Base-by-base conservation (phyloP, 2,888 invertebrate genomes). In the Drosophila hamatofila region DNA sequence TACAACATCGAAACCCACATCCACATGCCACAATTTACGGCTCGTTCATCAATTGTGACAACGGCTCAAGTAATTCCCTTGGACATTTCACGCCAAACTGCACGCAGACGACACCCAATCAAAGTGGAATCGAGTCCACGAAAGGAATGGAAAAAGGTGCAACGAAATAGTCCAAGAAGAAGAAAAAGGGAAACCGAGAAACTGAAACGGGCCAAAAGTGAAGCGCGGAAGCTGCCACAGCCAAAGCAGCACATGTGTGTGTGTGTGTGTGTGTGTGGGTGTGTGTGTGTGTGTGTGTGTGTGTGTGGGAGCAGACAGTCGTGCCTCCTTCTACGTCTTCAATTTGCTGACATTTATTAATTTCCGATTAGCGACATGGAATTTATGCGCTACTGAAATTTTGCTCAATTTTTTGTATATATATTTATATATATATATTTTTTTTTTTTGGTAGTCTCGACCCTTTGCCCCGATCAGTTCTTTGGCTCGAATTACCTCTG, bases 21-120 rank as follows among this genome's bases (percentile, higher is more conserved):
- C 64, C 65, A 71, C 76, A 84, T 83, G 86, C 78, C 83, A 86
- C 58, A 83, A 76, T 77, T 89, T 74, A 68, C 71, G 63, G 81
- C 75, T 85, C 87, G 87, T 81, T 89, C 84, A 85, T 85, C 84
- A 85, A 87, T 70, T 87, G 77, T 81, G 89, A 85, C 84, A 85
- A 71, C 89, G 89, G 89, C 84, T 87, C 81, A 81, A 69, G 87
- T 85, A 85, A 85, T 85, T 87, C 80, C 69, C 80, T 77, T 42
- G 84, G 84, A 85, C 84, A 75, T 89, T 85, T 89, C 80, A 89
- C 84, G 84, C 84, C 84, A 87, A 85, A 64, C 72, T 85, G 89
- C 74, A 88, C 84, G 79, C 89, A 88, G 87, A 84, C 89, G 87
- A 84, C 84, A 87, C 82, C 84, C 84, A 87, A 87, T 83, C 87